A percentile compares a stretch with the other conserved stretches of the same genome.
Conservation (phyloP, 30 jellyfish, hydroid and myxozoan species). For the Aurelia sp. region DNA sequence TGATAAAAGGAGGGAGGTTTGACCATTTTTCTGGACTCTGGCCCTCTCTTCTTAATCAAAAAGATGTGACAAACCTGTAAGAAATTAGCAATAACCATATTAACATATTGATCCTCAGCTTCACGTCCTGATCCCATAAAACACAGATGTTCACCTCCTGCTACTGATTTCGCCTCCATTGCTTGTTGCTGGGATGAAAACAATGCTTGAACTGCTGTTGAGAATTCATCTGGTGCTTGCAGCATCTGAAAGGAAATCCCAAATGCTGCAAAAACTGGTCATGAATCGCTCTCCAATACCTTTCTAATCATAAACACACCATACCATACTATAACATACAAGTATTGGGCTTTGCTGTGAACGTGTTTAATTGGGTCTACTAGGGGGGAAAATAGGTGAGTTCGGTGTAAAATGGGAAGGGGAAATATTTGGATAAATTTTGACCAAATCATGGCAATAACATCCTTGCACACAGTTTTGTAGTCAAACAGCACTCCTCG, state of each 20-base stretch:
- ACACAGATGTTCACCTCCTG: constrained; percentile 98
- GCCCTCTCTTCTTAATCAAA: too few species aligned
- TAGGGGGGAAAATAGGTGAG: too few species aligned
- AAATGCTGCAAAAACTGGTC: background rate
- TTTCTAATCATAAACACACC: background rate
- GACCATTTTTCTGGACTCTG: too few species aligned
- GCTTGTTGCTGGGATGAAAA: constrained; percentile 98
- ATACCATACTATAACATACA: background rate
- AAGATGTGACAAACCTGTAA: constrained; percentile 70
- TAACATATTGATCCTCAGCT: constrained; percentile 97
- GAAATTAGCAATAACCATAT: constrained; percentile 97
- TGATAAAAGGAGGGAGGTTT: too few species aligned
- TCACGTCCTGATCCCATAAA: constrained; percentile 99
- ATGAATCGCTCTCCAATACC: too few species aligned
- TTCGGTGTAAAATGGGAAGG: too few species aligned
- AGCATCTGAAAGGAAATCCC: constrained; percentile 75
- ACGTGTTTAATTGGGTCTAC: too few species aligned
- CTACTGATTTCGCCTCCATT: constrained; percentile 92
- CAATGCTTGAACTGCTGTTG: constrained; percentile 92
- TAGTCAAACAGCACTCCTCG: too few species aligned
- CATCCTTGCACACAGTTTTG: too few species aligned
- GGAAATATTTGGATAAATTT: too few species aligned
- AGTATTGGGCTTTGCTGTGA: too few species aligned
- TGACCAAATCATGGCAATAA: too few species aligned
- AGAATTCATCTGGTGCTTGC: constrained; percentile 96